These are phyloP conservation scores for Melitaea cinxia DNA, from an alignment of 1,140 invertebrate genomes.

Conservation along the genomic window DNA sequence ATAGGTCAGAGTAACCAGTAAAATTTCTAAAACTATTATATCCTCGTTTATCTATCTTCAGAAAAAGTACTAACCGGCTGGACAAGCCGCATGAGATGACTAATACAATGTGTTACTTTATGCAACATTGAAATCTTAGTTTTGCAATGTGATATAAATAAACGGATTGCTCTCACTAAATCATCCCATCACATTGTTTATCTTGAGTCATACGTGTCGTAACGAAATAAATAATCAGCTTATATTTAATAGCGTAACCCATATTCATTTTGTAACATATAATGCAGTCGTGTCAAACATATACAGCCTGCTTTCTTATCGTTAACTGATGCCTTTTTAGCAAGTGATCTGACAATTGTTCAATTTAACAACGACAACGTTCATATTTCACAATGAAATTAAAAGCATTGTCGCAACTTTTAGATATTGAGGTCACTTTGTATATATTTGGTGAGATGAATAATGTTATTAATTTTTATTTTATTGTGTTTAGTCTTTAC, in stretches of 20 bases:
- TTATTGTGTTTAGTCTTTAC: no score
- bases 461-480: neutral
- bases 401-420: neutral
- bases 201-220: slow-evolving; percentile 26
- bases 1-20: no score
- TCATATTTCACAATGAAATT: slow-evolving; percentile 10
- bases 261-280: slow-evolving; percentile 42
- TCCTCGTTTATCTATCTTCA: no score
- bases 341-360: slow-evolving; percentile 41
- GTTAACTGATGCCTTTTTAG: slow-evolving; percentile 59
- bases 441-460: neutral
- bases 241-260: slow-evolving; percentile 31
- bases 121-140: no score
- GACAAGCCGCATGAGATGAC: no score
- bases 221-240: slow-evolving; percentile 29
- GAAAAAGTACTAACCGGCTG: no score
- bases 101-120: no score
- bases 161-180: slow-evolving; percentile 23
- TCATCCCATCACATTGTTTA: slow-evolving; percentile 19
- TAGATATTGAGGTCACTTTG: neutral
- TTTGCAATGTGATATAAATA: slow-evolving; percentile 25
- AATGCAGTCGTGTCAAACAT: slow-evolving; percentile 52
- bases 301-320: slow-evolving; percentile 51
- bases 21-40: no score
- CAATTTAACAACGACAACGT: slow-evolving; percentile 13